Conservation (phyloP, 2,888 invertebrate genomes). For the Pristionchus entomophagus region DNA sequence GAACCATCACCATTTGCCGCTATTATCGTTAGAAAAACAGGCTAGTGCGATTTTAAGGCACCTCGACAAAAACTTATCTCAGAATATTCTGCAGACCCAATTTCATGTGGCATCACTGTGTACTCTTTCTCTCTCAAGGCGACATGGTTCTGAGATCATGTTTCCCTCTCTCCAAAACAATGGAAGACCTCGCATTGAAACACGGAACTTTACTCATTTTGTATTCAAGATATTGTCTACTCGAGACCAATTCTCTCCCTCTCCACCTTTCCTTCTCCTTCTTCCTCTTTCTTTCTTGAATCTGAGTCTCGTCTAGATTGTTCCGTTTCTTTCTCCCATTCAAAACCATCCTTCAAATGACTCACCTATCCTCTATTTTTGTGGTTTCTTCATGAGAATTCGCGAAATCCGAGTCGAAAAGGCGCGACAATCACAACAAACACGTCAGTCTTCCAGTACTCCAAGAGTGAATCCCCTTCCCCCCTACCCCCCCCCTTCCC, state of each 20-base stretch:
- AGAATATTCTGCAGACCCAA: no score
- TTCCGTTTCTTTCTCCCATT: not conserved
- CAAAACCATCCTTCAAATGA: not conserved
- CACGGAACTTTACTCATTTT: not conserved
- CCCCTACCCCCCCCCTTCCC: no score
- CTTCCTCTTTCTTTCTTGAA: not conserved
- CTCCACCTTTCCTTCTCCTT: not conserved
- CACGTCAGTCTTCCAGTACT: conserved; percentile 15
- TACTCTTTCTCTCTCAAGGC: no score
- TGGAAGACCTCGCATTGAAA: not conserved
- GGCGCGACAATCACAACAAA: conserved; percentile 10
- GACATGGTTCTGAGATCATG: no score
- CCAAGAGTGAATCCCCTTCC: not conserved
- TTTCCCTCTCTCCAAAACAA: not conserved
- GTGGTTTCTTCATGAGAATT: not conserved
- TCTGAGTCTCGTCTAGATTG: not conserved
- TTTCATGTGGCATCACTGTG: no score
- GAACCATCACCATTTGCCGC: no score
- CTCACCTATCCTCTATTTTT: not conserved
- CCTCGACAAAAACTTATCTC: no score
- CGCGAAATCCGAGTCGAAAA: conserved; percentile 28
- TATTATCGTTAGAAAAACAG: no score
- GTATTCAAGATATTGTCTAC: conserved; percentile 34
- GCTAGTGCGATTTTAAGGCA: no score
- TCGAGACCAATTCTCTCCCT: not conserved